Evolutionary conservation across 37 sponge, comb jelly and placozoan genomes (phyloP), one percentile per base, ranked within the genome.

Genomic region (Agelas oroides): DNA sequence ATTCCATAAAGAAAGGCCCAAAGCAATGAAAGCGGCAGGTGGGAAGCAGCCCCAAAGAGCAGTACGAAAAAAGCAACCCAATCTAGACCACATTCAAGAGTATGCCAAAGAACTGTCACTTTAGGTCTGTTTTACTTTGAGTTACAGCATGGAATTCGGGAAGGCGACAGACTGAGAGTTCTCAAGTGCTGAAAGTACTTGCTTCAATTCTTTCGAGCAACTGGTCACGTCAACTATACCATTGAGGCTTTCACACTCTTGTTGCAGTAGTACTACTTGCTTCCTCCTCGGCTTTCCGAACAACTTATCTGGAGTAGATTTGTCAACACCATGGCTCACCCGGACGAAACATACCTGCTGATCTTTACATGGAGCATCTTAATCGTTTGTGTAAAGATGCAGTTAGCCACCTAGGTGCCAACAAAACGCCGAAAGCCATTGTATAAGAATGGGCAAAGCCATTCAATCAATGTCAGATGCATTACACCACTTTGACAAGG

Each of bases 361-460:
- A 81, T 53, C 69, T 81, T 1, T 36, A 57, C 20, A 83, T 83
- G 84, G 84, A 83, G 46, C 84, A 83, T 73, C 36, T 83, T 3
- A 83, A 83, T 40, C 63, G 75, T 13, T 19, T 59, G 0, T 53
- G 41, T 54, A 83, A 83, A 52, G 37, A 71, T 12, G 57, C 73
- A 32, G 34, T 83, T 0, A n/a, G 54, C 23, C 46, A 55, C 40
- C 84, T 83, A n/a, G 65, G 84, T 41, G 73, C 73, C 18, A 83
- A 83, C 27, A 64, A 61, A 14, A 79, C 80, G 8, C 59, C 57
- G 3, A 32, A 61, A 24, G 80, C 80, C 5, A 63, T 79, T 36
- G 35, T 30, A 15, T 31, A 38, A 58, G 77, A 5, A 14, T 5
- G 13, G 12, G 62, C n/a, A 6, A 61, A 61, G n/a, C n/a, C 14